Percentiles rank a stretch among this genome's conserved stretches.
phyloP scores from a whole-genome alignment of 1,140 invertebrate genomes.

The Colletes gigas region DNA sequence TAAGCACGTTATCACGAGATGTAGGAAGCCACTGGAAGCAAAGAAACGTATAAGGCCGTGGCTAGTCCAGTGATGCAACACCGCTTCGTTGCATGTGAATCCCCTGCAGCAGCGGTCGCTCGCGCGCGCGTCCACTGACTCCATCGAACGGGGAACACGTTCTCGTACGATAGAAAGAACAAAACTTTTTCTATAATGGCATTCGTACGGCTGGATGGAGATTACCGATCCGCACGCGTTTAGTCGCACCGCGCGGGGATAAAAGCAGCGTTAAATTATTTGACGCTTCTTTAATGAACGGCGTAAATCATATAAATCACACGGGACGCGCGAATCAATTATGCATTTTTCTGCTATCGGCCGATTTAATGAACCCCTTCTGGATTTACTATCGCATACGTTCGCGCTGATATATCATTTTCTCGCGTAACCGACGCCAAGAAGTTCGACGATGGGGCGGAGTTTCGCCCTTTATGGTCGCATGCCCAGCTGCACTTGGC shows the following conservation, averaged over 20 bases:
- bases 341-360: background rate
- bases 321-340: constrained; percentile 32
- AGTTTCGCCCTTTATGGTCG: too few relatives aligned
- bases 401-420: constrained; percentile 32
- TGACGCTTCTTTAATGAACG: constrained; percentile 34
- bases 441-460: background rate
- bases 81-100: constrained; percentile 62
- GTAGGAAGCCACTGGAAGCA: constrained; percentile 63
- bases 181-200: constrained; percentile 28
- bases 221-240: background rate
- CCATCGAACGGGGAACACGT: constrained; percentile 36
- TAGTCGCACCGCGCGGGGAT: background rate
- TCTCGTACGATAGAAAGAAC: constrained; percentile 41
- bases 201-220: constrained; percentile 1
- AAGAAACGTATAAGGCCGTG: constrained; percentile 64
- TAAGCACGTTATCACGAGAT: constrained; percentile 67
- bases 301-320: constrained; percentile 37
- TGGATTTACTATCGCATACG: background rate
- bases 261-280: constrained; percentile 6
- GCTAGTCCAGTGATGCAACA: constrained; percentile 61
- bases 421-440: constrained; percentile 12
- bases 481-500: too few relatives aligned
- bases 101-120: background rate
- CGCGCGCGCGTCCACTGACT: constrained; percentile 14
- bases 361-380: constrained; percentile 40